These are phyloP conservation scores for Ferdinandea cuprea DNA, from an alignment of 2,888 invertebrate genomes.

Conservation along the genomic window DNA sequence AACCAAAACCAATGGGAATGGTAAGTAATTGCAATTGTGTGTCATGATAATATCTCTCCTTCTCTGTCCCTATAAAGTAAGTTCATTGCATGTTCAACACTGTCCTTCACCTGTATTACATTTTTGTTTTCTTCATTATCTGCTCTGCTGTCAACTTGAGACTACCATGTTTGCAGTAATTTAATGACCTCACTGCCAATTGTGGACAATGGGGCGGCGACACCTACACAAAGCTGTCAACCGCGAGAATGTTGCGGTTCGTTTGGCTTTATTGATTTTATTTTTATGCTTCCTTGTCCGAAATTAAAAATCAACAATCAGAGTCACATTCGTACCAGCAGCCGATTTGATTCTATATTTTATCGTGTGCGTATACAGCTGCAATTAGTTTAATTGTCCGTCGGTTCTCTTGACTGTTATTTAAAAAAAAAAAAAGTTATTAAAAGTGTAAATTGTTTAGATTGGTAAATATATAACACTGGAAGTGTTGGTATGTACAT, in stretches of 20 bases:
- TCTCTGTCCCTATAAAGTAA: conserved; percentile 50
- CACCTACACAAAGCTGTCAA: conserved; percentile 46
- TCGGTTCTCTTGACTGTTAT: background rate
- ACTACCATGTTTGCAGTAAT: conserved; percentile 43
- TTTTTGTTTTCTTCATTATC: background rate
- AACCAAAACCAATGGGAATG: conserved; percentile 81
- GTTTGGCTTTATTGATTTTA: conserved; percentile 67
- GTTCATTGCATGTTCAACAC: conserved; percentile 62
- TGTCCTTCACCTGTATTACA: conserved; percentile 64
- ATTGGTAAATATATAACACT: conserved; percentile 17
- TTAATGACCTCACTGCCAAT: conserved; percentile 57
- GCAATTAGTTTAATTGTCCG: conserved; percentile 17
- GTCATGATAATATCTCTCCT: conserved; percentile 42
- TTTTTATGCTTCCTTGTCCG: conserved; percentile 43
- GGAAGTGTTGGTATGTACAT: background rate
- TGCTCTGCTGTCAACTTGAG: conserved; percentile 13
- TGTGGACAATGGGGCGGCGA: conserved; percentile 39
- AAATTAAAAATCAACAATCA: conserved; percentile 19
- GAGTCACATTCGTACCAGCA: conserved; percentile 4
- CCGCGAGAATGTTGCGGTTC: conserved; percentile 19
- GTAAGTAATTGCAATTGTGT: conserved; percentile 77
- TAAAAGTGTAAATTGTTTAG: conserved; percentile 19
- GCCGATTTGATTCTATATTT: conserved; percentile 7
- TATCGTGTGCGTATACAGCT: background rate
- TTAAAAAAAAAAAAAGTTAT: too few species aligned